These are phyloP conservation scores for Chamaea fasciata DNA, from an alignment of 2,113 vertebrate genomes.

Conservation along the genomic window DNA sequence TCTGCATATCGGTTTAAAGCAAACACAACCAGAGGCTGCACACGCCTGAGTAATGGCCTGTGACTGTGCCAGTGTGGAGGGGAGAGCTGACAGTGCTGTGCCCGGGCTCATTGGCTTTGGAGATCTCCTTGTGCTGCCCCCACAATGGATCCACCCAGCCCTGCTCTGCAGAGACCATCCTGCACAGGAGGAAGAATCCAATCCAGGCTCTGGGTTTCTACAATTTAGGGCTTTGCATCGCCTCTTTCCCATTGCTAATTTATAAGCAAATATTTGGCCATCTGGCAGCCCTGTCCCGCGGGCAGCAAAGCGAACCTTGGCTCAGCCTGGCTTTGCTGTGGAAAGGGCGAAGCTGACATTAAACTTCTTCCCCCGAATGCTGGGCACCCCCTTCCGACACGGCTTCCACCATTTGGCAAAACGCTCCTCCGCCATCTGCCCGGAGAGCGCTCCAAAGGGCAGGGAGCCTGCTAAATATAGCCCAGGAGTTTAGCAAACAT, in stretches of 20 bases:
- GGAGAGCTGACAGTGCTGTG: background rate
- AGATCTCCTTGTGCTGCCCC: background rate
- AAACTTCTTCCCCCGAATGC: background rate
- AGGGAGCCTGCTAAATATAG: slow-evolving; percentile 26
- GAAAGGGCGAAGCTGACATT: background rate
- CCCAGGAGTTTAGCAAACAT: slow-evolving; percentile 1
- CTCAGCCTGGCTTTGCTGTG: background rate
- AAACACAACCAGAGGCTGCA: slow-evolving; percentile 16
- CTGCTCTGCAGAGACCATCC: background rate
- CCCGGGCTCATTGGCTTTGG: background rate
- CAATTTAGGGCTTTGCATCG: background rate
- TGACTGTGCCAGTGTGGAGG: background rate
- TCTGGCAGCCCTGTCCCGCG: background rate
- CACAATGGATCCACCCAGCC: background rate
- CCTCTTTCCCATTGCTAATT: slow-evolving; percentile 5
- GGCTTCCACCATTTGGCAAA: slow-evolving; percentile 12
- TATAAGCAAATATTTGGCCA: slow-evolving; percentile 44
- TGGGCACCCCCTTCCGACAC: background rate
- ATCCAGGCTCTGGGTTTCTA: background rate
- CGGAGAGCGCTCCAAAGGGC: slow-evolving; percentile 45
- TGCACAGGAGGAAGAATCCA: background rate
- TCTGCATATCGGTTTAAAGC: slow-evolving; percentile 13
- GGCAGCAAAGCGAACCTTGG: background rate
- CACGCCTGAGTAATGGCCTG: background rate
- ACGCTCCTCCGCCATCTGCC: background rate